phyloP scores from a whole-genome alignment of 1,140 invertebrate genomes.

The Diprion similis region DNA sequence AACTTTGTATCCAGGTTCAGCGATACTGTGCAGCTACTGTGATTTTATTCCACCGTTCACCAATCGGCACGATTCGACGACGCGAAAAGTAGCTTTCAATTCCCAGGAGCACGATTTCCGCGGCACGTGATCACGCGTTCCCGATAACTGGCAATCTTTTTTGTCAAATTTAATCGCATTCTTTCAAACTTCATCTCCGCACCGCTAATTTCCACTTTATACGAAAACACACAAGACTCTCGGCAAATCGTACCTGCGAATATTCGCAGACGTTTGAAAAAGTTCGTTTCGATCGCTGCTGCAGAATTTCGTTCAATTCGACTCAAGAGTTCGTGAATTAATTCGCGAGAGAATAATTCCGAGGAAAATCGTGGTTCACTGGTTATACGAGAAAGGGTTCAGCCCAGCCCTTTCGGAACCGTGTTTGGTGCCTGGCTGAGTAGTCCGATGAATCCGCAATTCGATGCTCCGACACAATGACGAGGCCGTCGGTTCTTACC shows the following conservation, averaged over 20 bases:
- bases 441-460: slow-evolving; percentile 3
- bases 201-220: no score
- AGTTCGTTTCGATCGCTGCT: no score
- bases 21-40: neutral
- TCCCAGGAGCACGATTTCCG: neutral
- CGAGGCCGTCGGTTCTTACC: no score
- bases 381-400: neutral
- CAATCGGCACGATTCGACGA: neutral
- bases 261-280: no score
- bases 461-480: neutral
- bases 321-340: neutral
- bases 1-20: no score
- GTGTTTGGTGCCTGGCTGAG: neutral
- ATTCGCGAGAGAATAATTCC: neutral
- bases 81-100: neutral
- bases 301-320: neutral
- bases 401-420: neutral
- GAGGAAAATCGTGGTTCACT: neutral
- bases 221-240: no score
- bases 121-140: neutral
- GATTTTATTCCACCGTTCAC: neutral
- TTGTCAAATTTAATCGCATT: no score
- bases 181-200: no score
- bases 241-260: no score
- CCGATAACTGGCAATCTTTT: neutral